Conservation (phyloP, 1,140 invertebrate species). For the Archivesica marissinica region DNA sequence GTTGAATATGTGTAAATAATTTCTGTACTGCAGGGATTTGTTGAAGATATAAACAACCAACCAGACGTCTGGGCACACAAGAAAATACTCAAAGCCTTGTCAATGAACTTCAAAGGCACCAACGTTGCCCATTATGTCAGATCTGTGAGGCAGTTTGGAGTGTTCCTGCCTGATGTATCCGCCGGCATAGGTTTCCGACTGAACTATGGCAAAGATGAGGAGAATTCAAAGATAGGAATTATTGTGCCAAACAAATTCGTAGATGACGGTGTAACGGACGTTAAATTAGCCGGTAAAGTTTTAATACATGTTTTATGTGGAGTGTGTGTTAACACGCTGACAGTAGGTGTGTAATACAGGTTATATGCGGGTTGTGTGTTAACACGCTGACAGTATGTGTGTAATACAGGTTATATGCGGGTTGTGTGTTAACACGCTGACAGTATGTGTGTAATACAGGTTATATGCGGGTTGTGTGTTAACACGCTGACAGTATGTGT, state of each 20-base stretch:
- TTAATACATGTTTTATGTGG: no score
- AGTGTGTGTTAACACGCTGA: no score
- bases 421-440: no score
- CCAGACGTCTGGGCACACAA: constrained; percentile 76
- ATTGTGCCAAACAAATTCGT: constrained; percentile 72
- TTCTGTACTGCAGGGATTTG: constrained; percentile 72
- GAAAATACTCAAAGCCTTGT: constrained; percentile 59
- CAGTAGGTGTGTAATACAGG: no score
- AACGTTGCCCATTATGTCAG: constrained; percentile 58
- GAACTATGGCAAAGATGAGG: constrained; percentile 37
- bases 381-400: no score
- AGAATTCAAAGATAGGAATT: constrained; percentile 35
- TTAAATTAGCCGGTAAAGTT: constrained; percentile 70
- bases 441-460: no score
- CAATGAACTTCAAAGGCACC: constrained; percentile 36
- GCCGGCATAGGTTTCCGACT: constrained; percentile 72
- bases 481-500: no score
- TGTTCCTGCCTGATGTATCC: constrained; percentile 67
- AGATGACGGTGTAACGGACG: constrained; percentile 47
- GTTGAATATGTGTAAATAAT: no score
- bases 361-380: no score
- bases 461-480: no score
- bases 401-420: no score
- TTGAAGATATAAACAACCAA: constrained; percentile 67
- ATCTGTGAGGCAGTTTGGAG: constrained; percentile 75